Base-by-base conservation (phyloP, 2,888 invertebrate genomes). In the Cheiracanthium punctorium region DNA sequence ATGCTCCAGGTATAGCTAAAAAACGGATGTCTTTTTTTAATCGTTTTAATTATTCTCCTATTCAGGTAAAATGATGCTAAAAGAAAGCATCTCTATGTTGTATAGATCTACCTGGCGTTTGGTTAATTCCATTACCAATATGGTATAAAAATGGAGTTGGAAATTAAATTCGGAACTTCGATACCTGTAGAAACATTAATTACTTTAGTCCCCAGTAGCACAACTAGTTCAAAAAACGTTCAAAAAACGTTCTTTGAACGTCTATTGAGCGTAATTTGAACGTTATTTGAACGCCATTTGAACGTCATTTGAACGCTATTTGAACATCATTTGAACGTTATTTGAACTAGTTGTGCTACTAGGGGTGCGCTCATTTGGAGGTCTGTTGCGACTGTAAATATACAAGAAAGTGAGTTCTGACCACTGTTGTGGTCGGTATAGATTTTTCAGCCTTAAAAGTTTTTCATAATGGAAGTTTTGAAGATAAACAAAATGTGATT, bases 371-470 rank as follows among this genome's bases (percentile, higher is more conserved):
- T 75, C 70, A 52, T 82, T 82, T 82, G 52, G 37, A 82, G 41
- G 70, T 82, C 41, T 52, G 70, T 69, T 82, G 75, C 81, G 52
- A 69, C 37, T 75, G 81, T 82, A 82, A 58, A 82, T 82, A 82
- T 43, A 33, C 33, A 71, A 82, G 58, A 82, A 82, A 70, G 73
- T 81, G 2, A 58, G n/a, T 75, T 73, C 71, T 80, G 43, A 80
- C 30, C 64, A 72, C 65, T 72, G 7, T 28, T 58, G 37, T 58
- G 70, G 70, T 70, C 37, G 70, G 24, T 70, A 70, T n/a, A n/a
- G n/a, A 41, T 70, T 70, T 64, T 70, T 70, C 70, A 70, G 70
- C 70, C 70, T 37, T 70, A 70, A n/a, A n/a, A 70, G 32, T 4
- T 70, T 70, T 70, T 70, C 70, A 70, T 70, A 70, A 70, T 17